phyloP scores from a whole-genome alignment of 2,113 vertebrate genomes.

The Bujurquina vittata region DNA sequence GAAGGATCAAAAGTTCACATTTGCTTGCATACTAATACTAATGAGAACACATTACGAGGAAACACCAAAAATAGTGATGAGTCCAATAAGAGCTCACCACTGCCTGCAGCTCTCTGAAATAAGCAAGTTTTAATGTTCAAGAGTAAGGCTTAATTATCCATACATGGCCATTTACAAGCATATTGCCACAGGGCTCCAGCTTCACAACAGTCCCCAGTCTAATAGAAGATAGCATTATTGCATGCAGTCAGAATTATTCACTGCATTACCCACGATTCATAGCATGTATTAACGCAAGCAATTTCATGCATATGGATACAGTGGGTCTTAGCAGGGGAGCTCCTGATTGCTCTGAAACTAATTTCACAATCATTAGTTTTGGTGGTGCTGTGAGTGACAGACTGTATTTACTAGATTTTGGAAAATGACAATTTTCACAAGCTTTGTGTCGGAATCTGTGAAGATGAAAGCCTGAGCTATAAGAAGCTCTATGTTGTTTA shows the following conservation, averaged over 20 bases:
- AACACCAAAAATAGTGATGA: conserved; percentile 60
- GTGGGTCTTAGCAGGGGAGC: conserved; percentile 92
- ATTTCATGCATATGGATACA: conserved; percentile 99
- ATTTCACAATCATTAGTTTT: conserved; percentile 99
- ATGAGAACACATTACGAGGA: conserved; percentile 60
- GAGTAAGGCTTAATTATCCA: conserved; percentile 86
- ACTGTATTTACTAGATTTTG: conserved; percentile 65
- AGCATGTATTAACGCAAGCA: conserved; percentile 96
- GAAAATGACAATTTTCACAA: conserved; percentile 61
- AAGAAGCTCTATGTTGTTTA: conserved; percentile 3
- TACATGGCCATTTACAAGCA: conserved; percentile 90
- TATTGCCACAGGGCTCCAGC: conserved; percentile 89
- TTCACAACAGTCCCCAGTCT: conserved; percentile 83
- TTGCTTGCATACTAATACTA: conserved; percentile 50
- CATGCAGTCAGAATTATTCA: conserved; percentile 94
- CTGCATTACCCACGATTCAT: conserved; percentile 93
- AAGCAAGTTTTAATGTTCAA: conserved; percentile 87
- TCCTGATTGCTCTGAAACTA: conserved; percentile 98
- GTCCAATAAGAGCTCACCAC: conserved; percentile 66
- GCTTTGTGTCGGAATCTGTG: conserved; percentile 32
- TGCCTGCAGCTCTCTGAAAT: conserved; percentile 81
- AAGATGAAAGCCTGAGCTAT: conserved; percentile 19
- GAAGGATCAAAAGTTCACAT: conserved; percentile 51
- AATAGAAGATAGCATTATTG: conserved; percentile 94
- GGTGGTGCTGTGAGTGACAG: conserved; percentile 73